A percentile compares a stretch with the other conserved stretches of the same genome.
Conservation (phyloP, 2,113 vertebrate species). For the Pycnonotus jocosus region DNA sequence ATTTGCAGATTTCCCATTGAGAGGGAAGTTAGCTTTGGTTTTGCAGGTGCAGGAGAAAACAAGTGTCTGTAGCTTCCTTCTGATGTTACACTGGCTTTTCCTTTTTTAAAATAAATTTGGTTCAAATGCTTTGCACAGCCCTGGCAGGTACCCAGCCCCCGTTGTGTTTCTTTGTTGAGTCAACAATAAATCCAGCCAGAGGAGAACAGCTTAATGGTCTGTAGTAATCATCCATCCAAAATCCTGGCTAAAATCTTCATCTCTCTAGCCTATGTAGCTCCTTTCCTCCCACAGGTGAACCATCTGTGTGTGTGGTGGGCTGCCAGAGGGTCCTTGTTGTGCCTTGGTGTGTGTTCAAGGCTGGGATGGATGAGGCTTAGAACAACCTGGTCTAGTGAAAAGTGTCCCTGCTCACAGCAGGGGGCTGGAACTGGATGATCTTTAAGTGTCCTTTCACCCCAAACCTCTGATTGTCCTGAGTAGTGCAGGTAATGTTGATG, state of each 20-base stretch:
- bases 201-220: neutral
- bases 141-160: neutral
- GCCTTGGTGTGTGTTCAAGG: neutral
- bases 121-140: neutral
- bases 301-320: neutral
- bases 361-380: neutral
- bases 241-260: neutral
- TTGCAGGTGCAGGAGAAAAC: neutral
- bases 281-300: neutral
- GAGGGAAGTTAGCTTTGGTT: neutral
- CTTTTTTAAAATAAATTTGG: neutral
- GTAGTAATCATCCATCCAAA: neutral
- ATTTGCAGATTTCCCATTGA: neutral
- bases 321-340: neutral
- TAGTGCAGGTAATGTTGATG: neutral
- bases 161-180: neutral
- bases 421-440: neutral
- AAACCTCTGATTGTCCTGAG: neutral
- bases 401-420: neutral
- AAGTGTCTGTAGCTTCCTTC: neutral
- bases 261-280: neutral
- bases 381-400: neutral
- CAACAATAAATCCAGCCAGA: conserved; percentile 4
- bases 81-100: neutral
- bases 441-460: neutral